Evolutionary conservation across 1,140 invertebrate species (phyloP).

Genomic region (Rhagoletis pomonella): DNA sequence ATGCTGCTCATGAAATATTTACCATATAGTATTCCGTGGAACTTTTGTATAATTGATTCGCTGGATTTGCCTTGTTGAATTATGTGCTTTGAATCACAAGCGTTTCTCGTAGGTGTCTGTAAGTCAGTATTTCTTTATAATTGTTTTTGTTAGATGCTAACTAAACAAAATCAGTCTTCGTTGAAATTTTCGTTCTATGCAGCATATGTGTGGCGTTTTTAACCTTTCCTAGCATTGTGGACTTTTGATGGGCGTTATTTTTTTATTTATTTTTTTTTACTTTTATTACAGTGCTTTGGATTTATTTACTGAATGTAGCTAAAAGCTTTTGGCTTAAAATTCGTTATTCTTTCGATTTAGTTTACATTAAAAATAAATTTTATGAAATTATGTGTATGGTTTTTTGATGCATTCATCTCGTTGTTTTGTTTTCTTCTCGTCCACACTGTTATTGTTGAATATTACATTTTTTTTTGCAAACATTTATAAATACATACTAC

Average conservation of each 20-base stretch:
- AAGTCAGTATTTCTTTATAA: background rate
- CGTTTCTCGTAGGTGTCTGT: background rate
- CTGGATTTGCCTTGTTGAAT: background rate
- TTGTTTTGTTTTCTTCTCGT: too few species aligned
- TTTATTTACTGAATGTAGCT: background rate
- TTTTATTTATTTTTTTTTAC: background rate
- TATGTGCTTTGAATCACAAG: background rate
- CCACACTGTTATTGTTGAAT: too few species aligned
- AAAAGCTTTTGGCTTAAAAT: background rate
- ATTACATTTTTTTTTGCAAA: too few species aligned
- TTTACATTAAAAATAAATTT: background rate
- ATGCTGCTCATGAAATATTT: background rate
- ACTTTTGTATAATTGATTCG: background rate
- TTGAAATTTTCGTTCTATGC: conserved; percentile 58
- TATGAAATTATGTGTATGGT: too few species aligned
- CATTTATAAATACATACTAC: too few species aligned
- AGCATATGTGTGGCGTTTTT: conserved; percentile 54
- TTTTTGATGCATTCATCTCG: too few species aligned
- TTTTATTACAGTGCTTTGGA: background rate
- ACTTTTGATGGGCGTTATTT: background rate
- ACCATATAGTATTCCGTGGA: background rate
- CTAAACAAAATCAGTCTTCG: conserved; percentile 69
- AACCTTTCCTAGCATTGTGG: background rate
- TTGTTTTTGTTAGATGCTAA: conserved; percentile 11
- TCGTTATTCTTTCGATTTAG: background rate